Percentiles rank a stretch among this genome's conserved stretches.
These are phyloP conservation scores for Conchocele bisecta DNA, from an alignment of 2,888 invertebrate genomes.

Conservation along the genomic window DNA sequence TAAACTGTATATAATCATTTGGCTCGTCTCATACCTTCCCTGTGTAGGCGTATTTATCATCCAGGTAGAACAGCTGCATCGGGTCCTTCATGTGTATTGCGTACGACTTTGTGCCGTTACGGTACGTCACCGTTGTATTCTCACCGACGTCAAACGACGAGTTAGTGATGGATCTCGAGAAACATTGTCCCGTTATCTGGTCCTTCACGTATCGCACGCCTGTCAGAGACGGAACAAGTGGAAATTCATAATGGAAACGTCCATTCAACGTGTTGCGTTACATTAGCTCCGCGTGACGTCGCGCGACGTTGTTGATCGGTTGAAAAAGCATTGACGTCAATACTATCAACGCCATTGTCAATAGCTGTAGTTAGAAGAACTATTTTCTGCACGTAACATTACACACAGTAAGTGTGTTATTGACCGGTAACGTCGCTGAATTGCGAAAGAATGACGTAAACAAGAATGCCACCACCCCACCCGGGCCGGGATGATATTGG, in stretches of 20 bases:
- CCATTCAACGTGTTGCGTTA: too few relatives aligned
- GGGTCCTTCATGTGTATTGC: constrained; percentile 66
- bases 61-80: constrained; percentile 67
- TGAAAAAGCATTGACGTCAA: too few relatives aligned
- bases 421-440: too few relatives aligned
- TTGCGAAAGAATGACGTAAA: background rate
- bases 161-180: constrained; percentile 56
- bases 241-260: too few relatives aligned
- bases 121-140: constrained; percentile 51
- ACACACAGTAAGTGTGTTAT: too few relatives aligned
- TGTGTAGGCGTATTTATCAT: constrained; percentile 64
- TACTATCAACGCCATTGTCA: too few relatives aligned
- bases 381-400: too few relatives aligned
- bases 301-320: too few relatives aligned
- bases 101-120: constrained; percentile 43
- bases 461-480: background rate
- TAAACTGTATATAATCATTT: too few relatives aligned
- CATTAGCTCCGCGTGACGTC: too few relatives aligned
- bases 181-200: constrained; percentile 66
- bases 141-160: constrained; percentile 60
- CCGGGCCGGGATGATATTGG: too few relatives aligned
- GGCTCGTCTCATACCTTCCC: constrained; percentile 62
- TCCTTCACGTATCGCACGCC: constrained; percentile 74
- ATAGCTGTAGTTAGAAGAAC: too few relatives aligned
- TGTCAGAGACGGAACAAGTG: constrained; percentile 48